Conservation (phyloP, 2,113 vertebrate species). For the Aleadryas rufinucha region DNA sequence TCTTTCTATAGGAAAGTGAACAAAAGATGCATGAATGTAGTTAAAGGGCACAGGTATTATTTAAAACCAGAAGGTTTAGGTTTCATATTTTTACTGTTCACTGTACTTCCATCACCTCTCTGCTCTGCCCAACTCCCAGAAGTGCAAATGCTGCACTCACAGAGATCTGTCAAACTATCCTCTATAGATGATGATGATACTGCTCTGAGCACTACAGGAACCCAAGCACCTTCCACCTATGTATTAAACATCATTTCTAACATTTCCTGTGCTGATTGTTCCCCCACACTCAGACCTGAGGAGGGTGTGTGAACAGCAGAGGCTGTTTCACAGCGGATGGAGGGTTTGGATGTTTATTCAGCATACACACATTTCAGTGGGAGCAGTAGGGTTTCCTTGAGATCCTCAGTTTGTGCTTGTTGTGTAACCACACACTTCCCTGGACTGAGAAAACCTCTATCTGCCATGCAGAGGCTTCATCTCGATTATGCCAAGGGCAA, state of each 20-base stretch:
- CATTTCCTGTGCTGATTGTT: not conserved
- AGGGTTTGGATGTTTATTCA: not conserved
- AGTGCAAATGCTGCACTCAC: not conserved
- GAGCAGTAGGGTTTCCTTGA: not conserved
- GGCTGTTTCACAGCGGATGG: fast-evolving
- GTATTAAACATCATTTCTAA: not conserved
- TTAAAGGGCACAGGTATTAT: not conserved
- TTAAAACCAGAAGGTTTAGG: not conserved
- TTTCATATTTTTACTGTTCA: not conserved
- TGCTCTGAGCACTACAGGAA: not conserved
- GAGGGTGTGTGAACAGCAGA: not conserved
- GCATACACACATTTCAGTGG: not conserved
- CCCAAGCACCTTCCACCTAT: not conserved
- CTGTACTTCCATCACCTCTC: not conserved
- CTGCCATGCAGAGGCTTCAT: not conserved
- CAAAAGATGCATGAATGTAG: not conserved
- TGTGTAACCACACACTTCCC: not conserved
- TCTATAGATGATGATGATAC: fast-evolving
- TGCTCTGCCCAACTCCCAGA: not conserved
- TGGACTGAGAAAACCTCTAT: not conserved
- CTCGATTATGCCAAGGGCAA: not conserved
- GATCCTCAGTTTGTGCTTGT: not conserved
- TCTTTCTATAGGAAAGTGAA: not conserved
- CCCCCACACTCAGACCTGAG: not conserved
- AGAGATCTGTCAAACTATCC: not conserved